Percentiles rank a stretch among this genome's conserved stretches.
Conservation (phyloP, 1,140 invertebrate species). For the Apocrypta bakeri region DNA sequence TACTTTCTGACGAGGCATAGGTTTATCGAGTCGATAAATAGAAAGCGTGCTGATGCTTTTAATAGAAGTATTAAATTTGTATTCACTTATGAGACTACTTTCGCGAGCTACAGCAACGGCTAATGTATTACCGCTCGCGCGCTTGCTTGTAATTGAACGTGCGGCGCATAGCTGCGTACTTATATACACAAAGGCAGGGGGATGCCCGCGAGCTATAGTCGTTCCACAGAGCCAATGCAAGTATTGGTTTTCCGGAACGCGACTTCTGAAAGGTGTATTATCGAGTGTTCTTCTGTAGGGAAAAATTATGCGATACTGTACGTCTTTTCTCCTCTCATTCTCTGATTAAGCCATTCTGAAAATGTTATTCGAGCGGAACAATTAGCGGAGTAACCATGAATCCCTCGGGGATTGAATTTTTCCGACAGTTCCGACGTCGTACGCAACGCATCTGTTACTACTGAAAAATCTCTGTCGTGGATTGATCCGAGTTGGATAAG, state of each 20-base stretch:
- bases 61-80: slow-evolving; percentile 14
- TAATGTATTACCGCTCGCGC: neutral
- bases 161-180: neutral
- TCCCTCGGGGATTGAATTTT: no score
- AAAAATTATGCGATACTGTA: neutral
- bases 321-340: no score
- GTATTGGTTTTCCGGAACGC: neutral
- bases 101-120: neutral
- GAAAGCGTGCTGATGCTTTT: neutral
- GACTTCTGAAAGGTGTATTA: neutral
- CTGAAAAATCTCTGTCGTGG: neutral
- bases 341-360: neutral
- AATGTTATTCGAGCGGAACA: neutral
- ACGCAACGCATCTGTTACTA: neutral
- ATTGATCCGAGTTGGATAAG: neutral
- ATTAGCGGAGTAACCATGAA: no score
- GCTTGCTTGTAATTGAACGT: slow-evolving; percentile 2
- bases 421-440: no score
- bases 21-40: slow-evolving; percentile 15
- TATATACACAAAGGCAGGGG: neutral
- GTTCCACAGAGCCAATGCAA: neutral
- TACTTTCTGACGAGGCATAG: neutral
- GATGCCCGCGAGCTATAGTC: neutral
- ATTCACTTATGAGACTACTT: slow-evolving; percentile 3
- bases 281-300: neutral